Base-by-base conservation (phyloP, 2,888 invertebrate genomes). In the Tenthredo livida region DNA sequence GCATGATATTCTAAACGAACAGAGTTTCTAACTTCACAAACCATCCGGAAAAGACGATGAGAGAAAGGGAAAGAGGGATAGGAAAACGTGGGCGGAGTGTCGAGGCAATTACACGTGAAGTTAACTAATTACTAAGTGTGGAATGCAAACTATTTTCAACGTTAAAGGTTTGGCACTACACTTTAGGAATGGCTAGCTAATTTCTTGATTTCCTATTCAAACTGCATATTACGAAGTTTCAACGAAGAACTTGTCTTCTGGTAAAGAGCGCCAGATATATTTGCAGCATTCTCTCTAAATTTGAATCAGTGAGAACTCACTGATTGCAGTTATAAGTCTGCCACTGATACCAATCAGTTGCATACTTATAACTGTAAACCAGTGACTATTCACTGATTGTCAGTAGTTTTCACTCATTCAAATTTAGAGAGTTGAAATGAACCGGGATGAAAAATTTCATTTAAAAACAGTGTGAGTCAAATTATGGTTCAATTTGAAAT, bases 61-160 rank as follows among this genome's bases (percentile, higher is more conserved):
- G 58, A 58, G 58, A 15, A 40, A 61, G 40, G 17, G 7, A 5
- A 40, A 40, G 40, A 61, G 61, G 40, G 17, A 17, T 10, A 40
- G 73, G 10, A 43, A 43, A 21, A 73, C 40, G 43, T 21, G 50
- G 77, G 25, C 7, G 77, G 9, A 21, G 80, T 40, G 61, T 58
- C 80, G 61, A 58, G 58, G 80, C 80, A 80, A 80, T 80, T 80
- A 80, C 40, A 61, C 61, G 21, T 61, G 17, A 80, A 80, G 80
- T 80, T 80, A 80, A 80, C 80, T 80, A 80, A 80, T 80, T 80
- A 80, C 61, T 37, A 61, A 61, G 58, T 80, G 9, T 21, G 80
- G 80, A 61, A 80, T 80, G 80, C 61, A 29, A 80, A 80, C 80
- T 80, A 80, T 80, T 80, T 80, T 61, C 58, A 80, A 80, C 80